Conservation (phyloP, 2,888 invertebrate species). For the Syrphus vitripennis region DNA sequence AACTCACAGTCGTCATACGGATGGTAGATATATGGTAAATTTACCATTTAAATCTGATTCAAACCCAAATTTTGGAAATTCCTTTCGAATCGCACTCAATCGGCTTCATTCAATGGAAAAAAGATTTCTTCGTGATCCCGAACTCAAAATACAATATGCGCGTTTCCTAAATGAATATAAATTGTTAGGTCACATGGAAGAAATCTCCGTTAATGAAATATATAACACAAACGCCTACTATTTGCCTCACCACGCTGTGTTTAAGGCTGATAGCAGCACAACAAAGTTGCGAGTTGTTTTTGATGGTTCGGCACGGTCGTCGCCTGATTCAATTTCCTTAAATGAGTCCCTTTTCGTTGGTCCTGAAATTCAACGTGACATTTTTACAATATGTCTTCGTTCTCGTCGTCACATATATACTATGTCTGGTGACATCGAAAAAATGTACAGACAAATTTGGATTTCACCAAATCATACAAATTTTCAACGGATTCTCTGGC, state of each 20-base stretch:
- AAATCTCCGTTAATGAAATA: conserved; percentile 7
- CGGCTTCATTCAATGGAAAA: conserved; percentile 19
- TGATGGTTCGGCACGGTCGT: too few species aligned
- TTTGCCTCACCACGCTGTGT: conserved; percentile 44
- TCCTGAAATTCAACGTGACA: too few species aligned
- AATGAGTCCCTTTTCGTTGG: conserved; percentile 46
- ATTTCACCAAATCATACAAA: conserved; percentile 21
- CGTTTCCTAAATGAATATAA: conserved; percentile 47
- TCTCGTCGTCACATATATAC: too few species aligned
- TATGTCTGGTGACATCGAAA: conserved; percentile 46
- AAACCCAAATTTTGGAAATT: conserved; percentile 17
- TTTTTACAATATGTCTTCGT: too few species aligned
- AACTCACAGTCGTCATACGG: neutral
- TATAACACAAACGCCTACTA: conserved; percentile 3
- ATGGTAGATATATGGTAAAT: neutral
- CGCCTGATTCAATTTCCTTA: conserved; percentile 29
- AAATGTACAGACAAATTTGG: conserved; percentile 51
- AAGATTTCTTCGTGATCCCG: too few species aligned
- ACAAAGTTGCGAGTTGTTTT: too few species aligned
- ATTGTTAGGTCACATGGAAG: conserved; percentile 33
- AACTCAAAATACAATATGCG: too few species aligned
- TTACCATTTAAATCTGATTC: neutral
- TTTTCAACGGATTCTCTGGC: conserved; percentile 54
- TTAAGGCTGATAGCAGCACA: too few species aligned
- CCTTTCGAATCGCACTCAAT: conserved; percentile 8